Base-by-base conservation (phyloP, 2,113 vertebrate genomes). In the Amphiprion ocellaris region DNA sequence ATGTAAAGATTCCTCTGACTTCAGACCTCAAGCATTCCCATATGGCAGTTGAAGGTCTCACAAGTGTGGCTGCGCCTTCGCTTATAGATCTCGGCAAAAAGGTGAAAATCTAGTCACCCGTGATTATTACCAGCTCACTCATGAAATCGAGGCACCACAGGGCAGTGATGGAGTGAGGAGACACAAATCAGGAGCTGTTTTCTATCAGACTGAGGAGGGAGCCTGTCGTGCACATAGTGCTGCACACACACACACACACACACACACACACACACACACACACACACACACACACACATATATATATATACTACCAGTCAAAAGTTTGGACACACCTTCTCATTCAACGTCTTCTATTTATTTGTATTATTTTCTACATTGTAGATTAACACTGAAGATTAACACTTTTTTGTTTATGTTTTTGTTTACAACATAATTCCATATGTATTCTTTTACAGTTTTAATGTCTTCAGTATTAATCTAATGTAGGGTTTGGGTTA, bases 111-210 rank as follows among this genome's bases (percentile, higher is more conserved):
- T 92, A 93, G 90, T 93, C 93, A 95, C 91, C 94, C 89, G 7
- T 90, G 85, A 86, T 93, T 87, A 95, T 94, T 92, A 92, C 83
- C 89, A 86, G 91, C 83, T 95, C 93, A 94, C 87, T 92, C 91
- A 90, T 94, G 92, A 94, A 93, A 95, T 93, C 73, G 58, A 72
- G 33, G 59, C 73, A 83, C 83, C 74, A 79, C 66, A 47, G 90
- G 80, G 80, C 83, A 56, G 80, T 33, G 84, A 86, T 23, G 52
- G 68, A 77, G 82, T 52, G 46, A 44, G 54, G 52, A 66, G 78
- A 54, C 74, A 3, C 61, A 74, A 50, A 68, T 74, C 61, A 19
- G 53, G 82, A 70, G 73, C 41, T 26, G 69, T 33, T 85, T 83
- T 75, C 84, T 52, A 53, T 54, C 63, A 62, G 49, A 30, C 21